These are phyloP conservation scores for Triplophysa bombifrons DNA, from an alignment of 2,797 vertebrate genomes.

Conservation along the genomic window DNA sequence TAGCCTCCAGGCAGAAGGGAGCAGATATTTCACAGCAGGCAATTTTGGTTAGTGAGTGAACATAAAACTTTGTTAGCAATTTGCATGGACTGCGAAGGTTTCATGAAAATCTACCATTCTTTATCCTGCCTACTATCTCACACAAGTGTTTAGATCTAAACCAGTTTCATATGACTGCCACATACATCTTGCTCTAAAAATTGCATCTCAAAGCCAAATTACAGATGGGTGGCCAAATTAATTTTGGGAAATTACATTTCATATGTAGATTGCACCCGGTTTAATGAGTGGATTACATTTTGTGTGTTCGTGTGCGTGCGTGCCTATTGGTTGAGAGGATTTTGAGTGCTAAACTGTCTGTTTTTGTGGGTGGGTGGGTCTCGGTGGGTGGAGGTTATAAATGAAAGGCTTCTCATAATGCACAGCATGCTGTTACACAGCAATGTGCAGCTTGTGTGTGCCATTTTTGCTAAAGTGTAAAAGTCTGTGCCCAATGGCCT, in stretches of 20 bases:
- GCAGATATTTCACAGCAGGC: background rate
- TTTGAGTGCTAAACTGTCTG: conserved; percentile 49
- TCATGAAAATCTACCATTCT: conserved; percentile 19
- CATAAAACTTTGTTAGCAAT: background rate
- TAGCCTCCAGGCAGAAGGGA: conserved; percentile 22
- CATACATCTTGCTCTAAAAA: conserved; percentile 57
- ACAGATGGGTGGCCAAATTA: conserved; percentile 79
- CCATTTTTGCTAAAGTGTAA: conserved; percentile 50
- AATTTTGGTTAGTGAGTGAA: background rate
- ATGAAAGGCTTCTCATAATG: conserved; percentile 53
- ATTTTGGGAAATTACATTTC: conserved; percentile 80
- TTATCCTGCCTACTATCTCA: conserved; percentile 18
- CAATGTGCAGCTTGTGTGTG: conserved; percentile 34
- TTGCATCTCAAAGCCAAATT: conserved; percentile 73
- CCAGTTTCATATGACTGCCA: conserved; percentile 51
- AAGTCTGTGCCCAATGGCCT: conserved; percentile 49
- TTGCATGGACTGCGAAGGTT: conserved; percentile 1
- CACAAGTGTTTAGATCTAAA: conserved; percentile 51
- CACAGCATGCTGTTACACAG: conserved; percentile 50
- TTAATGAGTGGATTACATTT: conserved; percentile 68
- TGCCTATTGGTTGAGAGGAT: conserved; percentile 27
- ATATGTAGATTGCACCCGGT: conserved; percentile 76
- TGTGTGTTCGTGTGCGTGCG: conserved; percentile 42
- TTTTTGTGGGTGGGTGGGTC: conserved; percentile 26
- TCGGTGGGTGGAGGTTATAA: conserved; percentile 36